These are phyloP conservation scores for Istiophorus platypterus DNA, from an alignment of 2,113 vertebrate species.

Conservation along the genomic window DNA sequence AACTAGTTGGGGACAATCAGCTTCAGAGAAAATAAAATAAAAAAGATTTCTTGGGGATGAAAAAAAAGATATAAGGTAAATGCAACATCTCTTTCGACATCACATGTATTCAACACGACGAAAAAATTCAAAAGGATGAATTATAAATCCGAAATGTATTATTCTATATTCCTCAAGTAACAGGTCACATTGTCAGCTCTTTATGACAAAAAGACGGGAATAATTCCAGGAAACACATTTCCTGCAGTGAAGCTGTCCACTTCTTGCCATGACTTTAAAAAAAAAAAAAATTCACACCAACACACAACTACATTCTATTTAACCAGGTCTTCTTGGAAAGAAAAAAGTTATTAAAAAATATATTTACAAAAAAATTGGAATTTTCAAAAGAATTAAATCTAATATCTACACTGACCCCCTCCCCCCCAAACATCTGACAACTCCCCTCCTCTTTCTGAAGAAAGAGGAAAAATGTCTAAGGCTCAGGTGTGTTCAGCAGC, in stretches of 20 bases:
- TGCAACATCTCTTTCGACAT: background rate
- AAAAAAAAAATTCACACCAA: background rate
- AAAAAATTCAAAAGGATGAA: background rate
- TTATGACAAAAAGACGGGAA: background rate
- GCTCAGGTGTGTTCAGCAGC: conserved; percentile 2
- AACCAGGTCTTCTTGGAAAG: conserved; percentile 63
- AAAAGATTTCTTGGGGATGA: background rate
- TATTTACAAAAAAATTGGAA: conserved; percentile 67
- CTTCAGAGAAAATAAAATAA: background rate
- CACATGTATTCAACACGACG: background rate
- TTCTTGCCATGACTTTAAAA: background rate
- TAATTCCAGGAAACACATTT: background rate
- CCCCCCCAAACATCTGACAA: background rate
- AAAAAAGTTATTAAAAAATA: conserved; percentile 53
- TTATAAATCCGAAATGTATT: background rate
- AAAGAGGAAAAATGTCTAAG: background rate
- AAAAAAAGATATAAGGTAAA: background rate
- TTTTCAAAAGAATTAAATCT: conserved; percentile 30
- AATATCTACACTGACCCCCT: conserved; percentile 1
- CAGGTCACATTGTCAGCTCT: background rate
- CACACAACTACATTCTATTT: conserved; percentile 21
- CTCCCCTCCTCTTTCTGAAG: background rate
- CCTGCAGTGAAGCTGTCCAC: background rate
- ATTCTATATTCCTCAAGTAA: background rate
- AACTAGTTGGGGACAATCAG: background rate